Evolutionary conservation across 2,888 invertebrate genomes (phyloP), one percentile per base, ranked within the genome.

Genomic region (Margaritifera margaritifera): DNA sequence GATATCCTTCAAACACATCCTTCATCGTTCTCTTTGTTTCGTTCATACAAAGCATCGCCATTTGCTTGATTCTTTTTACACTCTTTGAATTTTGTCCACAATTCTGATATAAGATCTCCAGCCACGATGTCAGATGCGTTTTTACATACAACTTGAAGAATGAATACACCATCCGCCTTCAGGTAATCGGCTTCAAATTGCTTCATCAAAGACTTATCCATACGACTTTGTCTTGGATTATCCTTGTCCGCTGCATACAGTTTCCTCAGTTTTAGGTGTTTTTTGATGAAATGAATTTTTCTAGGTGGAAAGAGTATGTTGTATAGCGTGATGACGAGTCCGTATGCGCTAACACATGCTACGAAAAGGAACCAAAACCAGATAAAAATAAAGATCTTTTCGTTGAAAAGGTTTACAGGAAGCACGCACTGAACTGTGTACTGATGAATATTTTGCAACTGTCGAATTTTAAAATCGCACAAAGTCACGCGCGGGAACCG

Each of bases 341-440:
- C 81, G 52, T 81, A 62, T 18, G 77, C 75, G 31, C 84, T 81
- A 15, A 80, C 64, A 6, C 80, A 54, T 27, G 82, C 77, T 0
- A 86, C 77, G 11, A 86, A 72, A 5, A 86, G 82, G 25, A 86
- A 71, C 86, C 86, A 86, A 69, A 86, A 86, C 86, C 86, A 86
- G 50, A 86, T 75, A 69, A 86, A 84, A n/a, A 86, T 81, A 72
- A 86, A 86, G 64, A 86, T 85, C 73, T 86, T 86, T 70, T 85
- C 85, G 72, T 85, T 86, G 72, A 86, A 86, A 25, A 86, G 77
- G 70, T 86, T 86, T 62, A 86, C 85, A 8, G 86, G 86, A 60
- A 86, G 75, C 20, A 85, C 85, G 71, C 85, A 86, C 66, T 86
- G 86, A 8, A 87, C 86, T 8, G 85, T 86, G 83, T 83, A 86